Evolutionary conservation across 2,113 vertebrate species (phyloP).

Genomic region (Trichechus manatus): DNA sequence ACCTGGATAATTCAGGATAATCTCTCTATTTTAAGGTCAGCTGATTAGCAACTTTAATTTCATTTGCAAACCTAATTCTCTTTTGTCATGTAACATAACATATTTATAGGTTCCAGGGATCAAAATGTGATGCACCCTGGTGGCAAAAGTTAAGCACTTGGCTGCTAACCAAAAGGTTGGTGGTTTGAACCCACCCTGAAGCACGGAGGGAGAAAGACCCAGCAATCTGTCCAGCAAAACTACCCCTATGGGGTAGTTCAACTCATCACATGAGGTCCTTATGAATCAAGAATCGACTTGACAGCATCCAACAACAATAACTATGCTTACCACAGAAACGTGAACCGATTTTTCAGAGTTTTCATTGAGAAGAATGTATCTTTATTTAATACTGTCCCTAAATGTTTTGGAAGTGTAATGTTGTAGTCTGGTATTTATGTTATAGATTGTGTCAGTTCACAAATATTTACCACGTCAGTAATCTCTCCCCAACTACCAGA

Average conservation of each 20-base stretch:
- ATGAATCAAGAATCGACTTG: too few relatives aligned
- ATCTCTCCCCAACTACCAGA: background rate
- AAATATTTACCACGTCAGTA: background rate
- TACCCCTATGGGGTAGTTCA: too few relatives aligned
- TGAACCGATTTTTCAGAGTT: background rate
- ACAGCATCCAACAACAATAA: too few relatives aligned
- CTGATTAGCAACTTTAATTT: background rate
- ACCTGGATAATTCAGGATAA: background rate
- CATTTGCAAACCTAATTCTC: background rate
- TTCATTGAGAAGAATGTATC: background rate
- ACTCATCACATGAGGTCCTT: too few relatives aligned
- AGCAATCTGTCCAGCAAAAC: too few relatives aligned
- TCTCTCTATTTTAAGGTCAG: background rate
- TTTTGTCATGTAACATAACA: background rate
- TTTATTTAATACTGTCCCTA: background rate
- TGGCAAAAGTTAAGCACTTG: too few relatives aligned
- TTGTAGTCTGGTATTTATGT: background rate
- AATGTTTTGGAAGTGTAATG: background rate
- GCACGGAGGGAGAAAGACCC: too few relatives aligned
- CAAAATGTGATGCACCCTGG: too few relatives aligned
- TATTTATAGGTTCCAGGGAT: background rate
- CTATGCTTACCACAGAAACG: background rate
- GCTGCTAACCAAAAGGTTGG: too few relatives aligned
- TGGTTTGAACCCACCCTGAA: too few relatives aligned
- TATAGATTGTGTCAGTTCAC: background rate